These are phyloP conservation scores for Papilio aristodemus DNA, from an alignment of 1,140 invertebrate species.

Conservation along the genomic window DNA sequence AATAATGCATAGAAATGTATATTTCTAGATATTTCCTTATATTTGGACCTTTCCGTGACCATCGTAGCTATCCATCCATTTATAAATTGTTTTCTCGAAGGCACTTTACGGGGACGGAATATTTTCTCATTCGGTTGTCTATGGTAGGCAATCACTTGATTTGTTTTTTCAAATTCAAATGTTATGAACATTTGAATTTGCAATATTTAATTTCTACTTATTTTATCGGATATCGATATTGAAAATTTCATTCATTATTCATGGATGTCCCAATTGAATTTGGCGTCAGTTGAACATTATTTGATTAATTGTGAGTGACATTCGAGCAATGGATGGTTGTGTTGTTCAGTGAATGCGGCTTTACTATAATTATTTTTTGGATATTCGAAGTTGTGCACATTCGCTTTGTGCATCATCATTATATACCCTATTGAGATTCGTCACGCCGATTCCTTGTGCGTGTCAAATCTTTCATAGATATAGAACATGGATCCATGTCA, in stretches of 20 bases:
- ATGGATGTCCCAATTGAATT: not conserved
- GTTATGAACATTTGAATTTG: too few relatives aligned
- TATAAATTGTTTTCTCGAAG: not conserved
- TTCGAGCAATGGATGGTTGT: not conserved
- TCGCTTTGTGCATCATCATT: too few relatives aligned
- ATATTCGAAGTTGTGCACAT: not conserved
- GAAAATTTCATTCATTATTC: not conserved
- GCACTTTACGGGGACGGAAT: not conserved
- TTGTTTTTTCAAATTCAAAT: not conserved
- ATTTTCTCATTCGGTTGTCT: not conserved
- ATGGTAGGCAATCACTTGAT: not conserved
- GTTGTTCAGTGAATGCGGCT: not conserved
- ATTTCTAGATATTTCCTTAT: not conserved
- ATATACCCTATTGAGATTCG: too few relatives aligned
- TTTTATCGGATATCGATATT: not conserved
- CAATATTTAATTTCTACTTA: too few relatives aligned
- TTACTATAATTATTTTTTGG: not conserved
- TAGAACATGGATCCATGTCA: not conserved
- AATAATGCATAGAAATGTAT: too few relatives aligned
- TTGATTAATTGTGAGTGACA: not conserved
- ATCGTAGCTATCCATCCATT: not conserved
- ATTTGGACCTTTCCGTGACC: not conserved
- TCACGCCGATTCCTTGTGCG: too few relatives aligned
- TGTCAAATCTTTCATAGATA: not conserved
- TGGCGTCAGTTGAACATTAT: not conserved